Conservation (phyloP, 2,797 vertebrate species). For the Crax fasciolata region DNA sequence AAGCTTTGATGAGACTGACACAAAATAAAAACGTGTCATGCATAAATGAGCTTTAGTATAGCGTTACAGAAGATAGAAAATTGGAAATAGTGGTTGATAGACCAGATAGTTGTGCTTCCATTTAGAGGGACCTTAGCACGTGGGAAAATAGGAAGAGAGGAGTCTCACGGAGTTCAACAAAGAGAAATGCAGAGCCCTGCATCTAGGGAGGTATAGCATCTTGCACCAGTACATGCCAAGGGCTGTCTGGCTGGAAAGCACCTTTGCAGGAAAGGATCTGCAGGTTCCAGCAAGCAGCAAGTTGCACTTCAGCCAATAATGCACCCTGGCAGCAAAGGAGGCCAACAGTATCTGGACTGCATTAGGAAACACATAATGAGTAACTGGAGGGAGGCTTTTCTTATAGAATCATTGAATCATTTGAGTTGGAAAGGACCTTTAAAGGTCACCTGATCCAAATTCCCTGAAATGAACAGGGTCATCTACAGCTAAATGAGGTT, state of each 20-base stretch:
- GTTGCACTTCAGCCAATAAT: not conserved
- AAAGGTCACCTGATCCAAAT: not conserved
- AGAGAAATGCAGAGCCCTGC: not conserved
- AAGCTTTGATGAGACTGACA: not conserved
- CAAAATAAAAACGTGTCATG: not conserved
- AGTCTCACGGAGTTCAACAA: not conserved
- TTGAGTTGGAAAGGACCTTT: not conserved
- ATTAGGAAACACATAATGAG: not conserved
- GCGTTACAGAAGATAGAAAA: not conserved
- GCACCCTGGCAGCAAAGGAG: not conserved
- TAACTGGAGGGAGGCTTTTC: not conserved
- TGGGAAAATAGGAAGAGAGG: not conserved
- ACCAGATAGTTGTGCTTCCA: not conserved
- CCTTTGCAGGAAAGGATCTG: not conserved
- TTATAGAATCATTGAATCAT: not conserved
- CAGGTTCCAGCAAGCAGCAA: not conserved
- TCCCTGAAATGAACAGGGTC: not conserved
- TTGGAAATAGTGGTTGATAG: not conserved
- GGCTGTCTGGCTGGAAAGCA: not conserved
- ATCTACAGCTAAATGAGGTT: not conserved
- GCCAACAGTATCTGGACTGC: not conserved
- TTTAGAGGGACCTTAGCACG: not conserved
- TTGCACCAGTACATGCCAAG: fast-evolving
- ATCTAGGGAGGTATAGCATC: not conserved
- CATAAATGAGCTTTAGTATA: not conserved